Conservation (phyloP, 2,797 vertebrate genomes). For the Lagothrix lagotricha region DNA sequence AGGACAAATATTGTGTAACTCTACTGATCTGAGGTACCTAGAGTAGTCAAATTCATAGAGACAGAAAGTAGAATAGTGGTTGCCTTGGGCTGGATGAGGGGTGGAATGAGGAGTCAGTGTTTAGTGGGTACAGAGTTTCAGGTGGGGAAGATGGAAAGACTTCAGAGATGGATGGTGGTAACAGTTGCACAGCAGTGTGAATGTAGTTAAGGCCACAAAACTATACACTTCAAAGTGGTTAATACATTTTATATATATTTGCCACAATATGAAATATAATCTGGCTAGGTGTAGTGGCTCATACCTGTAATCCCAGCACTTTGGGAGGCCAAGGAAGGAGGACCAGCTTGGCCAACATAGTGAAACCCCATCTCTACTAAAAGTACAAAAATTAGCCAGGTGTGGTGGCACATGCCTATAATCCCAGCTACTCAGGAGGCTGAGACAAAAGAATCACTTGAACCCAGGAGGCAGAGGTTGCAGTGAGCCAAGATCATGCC, state of each 20-base stretch:
- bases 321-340: no score
- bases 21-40: neutral
- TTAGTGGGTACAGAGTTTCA: neutral
- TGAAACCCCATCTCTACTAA: no score
- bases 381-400: no score
- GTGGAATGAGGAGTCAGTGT: neutral
- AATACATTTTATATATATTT: neutral
- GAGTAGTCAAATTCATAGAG: neutral
- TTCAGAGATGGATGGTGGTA: neutral
- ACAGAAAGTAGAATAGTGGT: neutral
- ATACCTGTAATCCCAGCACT: no score
- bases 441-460: no score
- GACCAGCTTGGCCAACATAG: no score
- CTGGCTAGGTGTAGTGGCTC: no score
- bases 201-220: neutral
- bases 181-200: neutral
- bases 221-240: neutral
- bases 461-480: no score
- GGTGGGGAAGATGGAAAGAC: neutral
- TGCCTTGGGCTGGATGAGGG: neutral
- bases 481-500: no score
- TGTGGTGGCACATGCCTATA: no score
- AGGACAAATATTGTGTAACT: neutral
- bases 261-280: neutral
- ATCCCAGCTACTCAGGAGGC: no score